Percentiles rank a stretch among this genome's conserved stretches.
phyloP scores from a whole-genome alignment of 2,888 invertebrate genomes.

The Tinea pellionella region DNA sequence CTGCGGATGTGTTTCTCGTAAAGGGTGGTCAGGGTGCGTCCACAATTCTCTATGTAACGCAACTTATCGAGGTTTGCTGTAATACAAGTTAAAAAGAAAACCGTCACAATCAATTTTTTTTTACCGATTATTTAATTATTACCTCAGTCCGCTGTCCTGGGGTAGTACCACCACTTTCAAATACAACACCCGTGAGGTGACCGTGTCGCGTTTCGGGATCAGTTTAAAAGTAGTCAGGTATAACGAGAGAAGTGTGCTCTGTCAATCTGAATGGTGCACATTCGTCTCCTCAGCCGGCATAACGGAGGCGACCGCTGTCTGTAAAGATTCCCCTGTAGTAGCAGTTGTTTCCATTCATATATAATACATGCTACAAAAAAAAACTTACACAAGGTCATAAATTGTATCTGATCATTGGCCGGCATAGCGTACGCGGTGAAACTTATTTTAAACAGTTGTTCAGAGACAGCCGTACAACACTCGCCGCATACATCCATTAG shows the following conservation, averaged over 20 bases:
- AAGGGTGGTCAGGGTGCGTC: conserved; percentile 47
- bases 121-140: too few species aligned
- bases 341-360: too few species aligned
- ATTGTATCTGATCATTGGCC: conserved; percentile 41
- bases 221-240: too few species aligned
- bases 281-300: too few species aligned
- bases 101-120: background rate
- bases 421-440: conserved; percentile 59
- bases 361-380: background rate
- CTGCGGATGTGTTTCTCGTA: conserved; percentile 61
- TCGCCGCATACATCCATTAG: conserved; percentile 61
- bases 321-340: too few species aligned
- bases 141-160: too few species aligned
- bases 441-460: conserved; percentile 47
- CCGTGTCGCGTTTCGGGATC: too few species aligned
- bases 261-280: too few species aligned
- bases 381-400: conserved; percentile 54
- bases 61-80: conserved; percentile 61
- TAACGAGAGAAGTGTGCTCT: too few species aligned
- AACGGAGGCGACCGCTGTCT: too few species aligned
- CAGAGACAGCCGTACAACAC: conserved; percentile 37
- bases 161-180: too few species aligned
- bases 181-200: too few species aligned
- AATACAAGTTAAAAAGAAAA: conserved; percentile 14
- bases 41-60: conserved; percentile 43